phyloP scores from a whole-genome alignment of 2,888 invertebrate genomes.

The Trissonchulus sp. region DNA sequence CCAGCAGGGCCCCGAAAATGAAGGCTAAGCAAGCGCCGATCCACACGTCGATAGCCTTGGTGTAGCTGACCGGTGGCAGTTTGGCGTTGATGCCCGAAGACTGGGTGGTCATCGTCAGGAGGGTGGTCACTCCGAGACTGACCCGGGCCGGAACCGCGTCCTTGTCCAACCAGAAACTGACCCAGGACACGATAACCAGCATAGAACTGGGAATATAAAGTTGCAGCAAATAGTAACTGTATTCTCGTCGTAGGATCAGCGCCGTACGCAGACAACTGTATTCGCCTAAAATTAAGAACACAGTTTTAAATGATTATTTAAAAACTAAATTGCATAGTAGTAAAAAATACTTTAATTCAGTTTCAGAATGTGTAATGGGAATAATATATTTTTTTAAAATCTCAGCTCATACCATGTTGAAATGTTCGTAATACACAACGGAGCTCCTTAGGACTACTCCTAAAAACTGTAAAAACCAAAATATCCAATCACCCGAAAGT shows the following conservation, averaged over 20 bases:
- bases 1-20: conserved; percentile 88
- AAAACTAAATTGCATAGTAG: too few relatives aligned
- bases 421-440: too few relatives aligned
- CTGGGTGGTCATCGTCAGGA: conserved; percentile 92
- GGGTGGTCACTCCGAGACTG: conserved; percentile 84
- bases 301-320: too few relatives aligned
- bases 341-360: too few relatives aligned
- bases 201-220: conserved; percentile 16
- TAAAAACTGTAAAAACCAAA: too few relatives aligned
- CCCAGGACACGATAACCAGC: conserved; percentile 20
- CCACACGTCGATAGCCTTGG: conserved; percentile 64
- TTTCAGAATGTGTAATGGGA: too few relatives aligned
- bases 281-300: conserved; percentile 46
- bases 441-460: too few relatives aligned
- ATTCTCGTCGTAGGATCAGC: conserved; percentile 45
- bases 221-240: conserved; percentile 32
- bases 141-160: conserved; percentile 89
- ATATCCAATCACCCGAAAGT: too few relatives aligned
- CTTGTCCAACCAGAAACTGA: conserved; percentile 63
- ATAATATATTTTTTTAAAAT: too few relatives aligned
- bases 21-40: conserved; percentile 76
- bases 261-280: conserved; percentile 49
- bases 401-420: too few relatives aligned
- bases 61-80: conserved; percentile 90
- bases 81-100: conserved; percentile 87